Conservation (phyloP, 1,140 invertebrate species). For the Maniola jurtina region DNA sequence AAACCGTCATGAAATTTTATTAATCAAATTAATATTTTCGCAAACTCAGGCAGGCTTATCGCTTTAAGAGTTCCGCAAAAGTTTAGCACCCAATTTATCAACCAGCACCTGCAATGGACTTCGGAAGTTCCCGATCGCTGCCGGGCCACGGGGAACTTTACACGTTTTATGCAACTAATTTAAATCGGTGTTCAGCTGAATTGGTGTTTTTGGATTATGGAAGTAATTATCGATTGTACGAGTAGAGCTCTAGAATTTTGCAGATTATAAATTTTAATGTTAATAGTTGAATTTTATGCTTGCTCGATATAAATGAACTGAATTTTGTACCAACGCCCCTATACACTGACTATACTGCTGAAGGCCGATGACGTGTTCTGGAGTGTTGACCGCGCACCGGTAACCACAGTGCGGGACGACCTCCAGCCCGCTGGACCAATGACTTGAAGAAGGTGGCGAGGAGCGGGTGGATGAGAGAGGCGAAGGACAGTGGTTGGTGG, state of each 20-base stretch:
- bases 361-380: no score
- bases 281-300: no score
- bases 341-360: no score
- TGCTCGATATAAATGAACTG: no score
- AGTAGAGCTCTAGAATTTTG: neutral
- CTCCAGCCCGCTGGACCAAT: no score
- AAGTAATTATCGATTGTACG: slow-evolving; percentile 9
- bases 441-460: no score
- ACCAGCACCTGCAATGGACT: slow-evolving; percentile 39
- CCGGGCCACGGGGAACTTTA: slow-evolving; percentile 24
- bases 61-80: slow-evolving; percentile 36
- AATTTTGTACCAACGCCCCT: no score
- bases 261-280: no score
- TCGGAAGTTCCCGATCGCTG: slow-evolving; percentile 31
- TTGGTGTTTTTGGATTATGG: slow-evolving; percentile 14
- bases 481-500: no score
- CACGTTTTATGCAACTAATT: slow-evolving; percentile 24
- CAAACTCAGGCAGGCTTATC: slow-evolving; percentile 34
- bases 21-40: slow-evolving; percentile 29
- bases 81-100: slow-evolving; percentile 42
- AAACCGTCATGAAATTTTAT: slow-evolving; percentile 14
- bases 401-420: no score
- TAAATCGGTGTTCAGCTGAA: slow-evolving; percentile 18
- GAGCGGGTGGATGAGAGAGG: no score
- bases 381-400: no score